Base-by-base conservation (phyloP, 2,888 invertebrate species). In the Luperina nickerlii region DNA sequence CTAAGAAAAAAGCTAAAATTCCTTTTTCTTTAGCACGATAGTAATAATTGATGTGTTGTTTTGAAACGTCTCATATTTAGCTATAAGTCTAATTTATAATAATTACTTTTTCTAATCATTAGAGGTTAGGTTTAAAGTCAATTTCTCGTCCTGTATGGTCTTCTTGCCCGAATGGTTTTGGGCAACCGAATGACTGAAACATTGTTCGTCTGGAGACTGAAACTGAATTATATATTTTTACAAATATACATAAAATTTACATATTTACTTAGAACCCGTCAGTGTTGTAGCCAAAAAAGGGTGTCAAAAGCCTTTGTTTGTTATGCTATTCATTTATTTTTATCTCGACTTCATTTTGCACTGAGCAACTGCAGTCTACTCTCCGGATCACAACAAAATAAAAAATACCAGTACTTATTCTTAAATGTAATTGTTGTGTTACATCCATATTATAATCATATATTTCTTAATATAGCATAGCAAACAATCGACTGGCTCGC, bases 161-260 rank as follows among this genome's bases (percentile, higher is more conserved):
- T 95, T 95, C 96, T 92, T 96, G 95, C 94, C 95, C 95, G 94
- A 95, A 91, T 73, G n/a, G 54, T 74, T 95, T 96, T 96, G 95
- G 93, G 94, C 95, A 95, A 92, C 87, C 84, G 94, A 95, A 94
- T 91, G 96, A 95, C 95, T 92, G 87, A 86, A 87, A 85, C 79
- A 90, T 87, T 90, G 90, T 89, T 91, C 88, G 89, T 85, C 89
- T 90, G 90, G 92, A 94, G 93, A 94, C 93, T 93, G 93, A 93
- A 90, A 90, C 89, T 82, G 86, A 87, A 87, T 85, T 57, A 88
- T 86, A 87, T 89, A 89, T 86, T 78, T 85, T 79, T 86, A 86
- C 83, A 80, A 76, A 79, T 75, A 73, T 81, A 88, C 75, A 87
- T 73, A 84, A 62, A 71, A 84, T 79, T 65, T 82, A 83, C 73